Evolutionary conservation across 2,888 invertebrate species (phyloP).

Genomic region (Oegoconia quadripuncta): DNA sequence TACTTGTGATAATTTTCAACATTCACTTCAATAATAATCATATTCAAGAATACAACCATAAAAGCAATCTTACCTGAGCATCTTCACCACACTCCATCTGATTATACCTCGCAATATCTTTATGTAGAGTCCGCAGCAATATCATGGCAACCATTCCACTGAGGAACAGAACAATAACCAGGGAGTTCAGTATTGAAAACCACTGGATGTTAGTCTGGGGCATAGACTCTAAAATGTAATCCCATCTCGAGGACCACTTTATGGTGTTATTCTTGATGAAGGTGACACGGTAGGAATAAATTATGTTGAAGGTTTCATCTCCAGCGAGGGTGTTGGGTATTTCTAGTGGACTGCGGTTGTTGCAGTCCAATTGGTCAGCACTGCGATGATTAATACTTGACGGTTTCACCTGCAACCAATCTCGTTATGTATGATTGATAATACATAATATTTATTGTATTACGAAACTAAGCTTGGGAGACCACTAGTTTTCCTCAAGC

Average conservation of each 20-base stretch:
- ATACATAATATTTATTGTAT: no score
- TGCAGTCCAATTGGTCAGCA: conserved; percentile 67
- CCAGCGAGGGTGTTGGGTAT: conserved; percentile 80
- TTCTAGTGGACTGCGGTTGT: conserved; percentile 81
- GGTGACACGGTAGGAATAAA: conserved; percentile 92
- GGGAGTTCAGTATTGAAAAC: conserved; percentile 98
- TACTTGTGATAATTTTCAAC: no score
- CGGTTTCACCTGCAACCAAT: conserved; percentile 65
- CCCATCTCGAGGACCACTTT: conserved; percentile 99
- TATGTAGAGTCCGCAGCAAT: conserved; percentile 95
- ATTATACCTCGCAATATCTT: conserved; percentile 99
- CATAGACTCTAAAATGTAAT: conserved; percentile 98
- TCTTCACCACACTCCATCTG: conserved; percentile 94
- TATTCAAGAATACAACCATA: neutral
- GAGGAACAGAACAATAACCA: conserved; percentile 97
- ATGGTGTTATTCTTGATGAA: conserved; percentile 90
- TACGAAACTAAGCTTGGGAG: no score
- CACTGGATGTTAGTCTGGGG: conserved; percentile 99
- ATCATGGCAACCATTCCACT: conserved; percentile 99
- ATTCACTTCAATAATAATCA: no score
- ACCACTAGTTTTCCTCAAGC: no score
- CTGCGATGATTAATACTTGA: conserved; percentile 78
- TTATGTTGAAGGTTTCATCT: conserved; percentile 80
- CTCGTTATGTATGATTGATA: no score
- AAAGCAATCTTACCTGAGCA: conserved; percentile 87